These are phyloP conservation scores for Ascidia mentula DNA, from an alignment of 23 tunicate genomes.

Conservation along the genomic window DNA sequence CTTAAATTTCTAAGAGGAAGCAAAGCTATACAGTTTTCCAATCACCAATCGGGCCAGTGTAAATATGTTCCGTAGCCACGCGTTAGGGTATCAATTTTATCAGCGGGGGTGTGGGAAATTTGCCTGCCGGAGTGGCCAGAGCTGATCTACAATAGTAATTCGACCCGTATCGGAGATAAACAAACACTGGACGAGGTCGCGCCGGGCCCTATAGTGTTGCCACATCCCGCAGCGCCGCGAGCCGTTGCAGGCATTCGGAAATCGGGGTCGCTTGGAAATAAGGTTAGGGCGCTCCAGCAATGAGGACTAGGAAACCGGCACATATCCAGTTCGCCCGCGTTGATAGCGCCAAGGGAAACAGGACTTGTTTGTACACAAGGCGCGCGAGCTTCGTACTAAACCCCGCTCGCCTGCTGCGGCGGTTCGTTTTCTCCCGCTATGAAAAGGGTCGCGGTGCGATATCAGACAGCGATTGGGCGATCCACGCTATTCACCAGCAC, in stretches of 20 bases:
- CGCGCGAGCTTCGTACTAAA: constrained; percentile 3
- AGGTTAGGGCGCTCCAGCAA: neutral
- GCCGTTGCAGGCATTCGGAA: neutral
- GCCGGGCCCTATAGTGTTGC: neutral
- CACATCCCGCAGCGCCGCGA: neutral
- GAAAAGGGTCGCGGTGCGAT: constrained; percentile 10
- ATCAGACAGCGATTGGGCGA: neutral
- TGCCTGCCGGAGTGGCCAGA: neutral
- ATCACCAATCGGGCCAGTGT: neutral
- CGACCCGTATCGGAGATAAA: constrained; percentile 6
- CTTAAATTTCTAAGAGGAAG: no score
- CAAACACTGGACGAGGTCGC: neutral
- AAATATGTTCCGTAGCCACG: neutral
- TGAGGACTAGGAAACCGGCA: constrained; percentile 10
- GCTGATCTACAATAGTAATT: neutral
- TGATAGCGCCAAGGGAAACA: neutral
- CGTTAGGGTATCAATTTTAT: neutral
- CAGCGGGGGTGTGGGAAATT: neutral
- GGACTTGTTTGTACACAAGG: neutral
- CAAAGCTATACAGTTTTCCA: neutral
- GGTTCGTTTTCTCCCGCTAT: neutral
- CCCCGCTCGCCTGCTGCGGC: constrained; percentile 1
- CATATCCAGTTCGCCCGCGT: neutral
- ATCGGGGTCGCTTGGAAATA: constrained; percentile 12
- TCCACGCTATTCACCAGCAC: neutral